phyloP scores from a whole-genome alignment of 2,888 invertebrate species.

The Dryobotodes eremita region DNA sequence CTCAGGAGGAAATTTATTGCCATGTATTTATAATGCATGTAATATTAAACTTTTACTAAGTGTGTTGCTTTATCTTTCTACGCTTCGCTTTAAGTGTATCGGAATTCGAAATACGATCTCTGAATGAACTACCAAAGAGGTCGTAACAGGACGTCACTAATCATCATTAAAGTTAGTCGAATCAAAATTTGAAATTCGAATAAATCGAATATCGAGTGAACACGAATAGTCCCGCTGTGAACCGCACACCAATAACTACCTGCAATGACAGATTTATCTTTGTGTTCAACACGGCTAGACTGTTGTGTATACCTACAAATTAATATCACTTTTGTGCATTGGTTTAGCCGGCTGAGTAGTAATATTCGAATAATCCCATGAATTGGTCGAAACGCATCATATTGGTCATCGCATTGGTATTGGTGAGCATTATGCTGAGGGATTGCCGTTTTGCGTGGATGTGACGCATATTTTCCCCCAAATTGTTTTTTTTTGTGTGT shows the following conservation, averaged over 20 bases:
- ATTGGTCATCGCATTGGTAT: too few species aligned
- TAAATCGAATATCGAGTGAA: constrained; percentile 17
- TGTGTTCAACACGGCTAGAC: not conserved
- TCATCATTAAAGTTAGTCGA: not conserved
- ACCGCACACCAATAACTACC: not conserved
- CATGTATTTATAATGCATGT: not conserved
- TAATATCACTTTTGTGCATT: constrained; percentile 1
- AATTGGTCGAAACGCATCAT: not conserved
- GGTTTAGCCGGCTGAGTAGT: not conserved
- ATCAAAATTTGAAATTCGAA: constrained; percentile 4
- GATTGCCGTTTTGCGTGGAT: too few species aligned
- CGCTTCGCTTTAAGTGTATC: not conserved
- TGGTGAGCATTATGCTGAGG: too few species aligned
- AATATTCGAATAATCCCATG: not conserved
- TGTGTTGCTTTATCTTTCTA: not conserved
- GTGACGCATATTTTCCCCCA: too few species aligned
- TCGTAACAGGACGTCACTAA: not conserved
- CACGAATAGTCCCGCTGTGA: not conserved
- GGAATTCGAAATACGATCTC: not conserved
- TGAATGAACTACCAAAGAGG: not conserved
- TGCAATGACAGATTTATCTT: constrained; percentile 25
- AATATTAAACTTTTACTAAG: not conserved
- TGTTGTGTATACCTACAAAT: constrained; percentile 1
- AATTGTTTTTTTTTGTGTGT: too few species aligned
- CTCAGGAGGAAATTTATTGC: constrained; percentile 17